Conservation (phyloP, 2,888 invertebrate species). For the Athrips mouffetella region DNA sequence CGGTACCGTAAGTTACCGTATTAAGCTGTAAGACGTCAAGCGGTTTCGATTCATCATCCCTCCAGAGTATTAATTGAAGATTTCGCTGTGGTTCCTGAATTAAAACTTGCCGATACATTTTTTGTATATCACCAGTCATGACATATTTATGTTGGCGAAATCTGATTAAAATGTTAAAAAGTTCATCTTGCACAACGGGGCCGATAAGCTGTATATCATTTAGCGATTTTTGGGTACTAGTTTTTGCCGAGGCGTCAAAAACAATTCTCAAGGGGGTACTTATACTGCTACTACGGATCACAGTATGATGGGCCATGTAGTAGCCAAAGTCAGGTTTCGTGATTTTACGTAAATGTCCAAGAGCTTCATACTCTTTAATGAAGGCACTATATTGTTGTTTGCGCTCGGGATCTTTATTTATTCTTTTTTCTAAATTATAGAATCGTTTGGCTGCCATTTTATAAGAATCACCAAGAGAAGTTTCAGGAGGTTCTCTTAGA, state of each 20-base stretch:
- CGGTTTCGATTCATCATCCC: slow-evolving; percentile 17
- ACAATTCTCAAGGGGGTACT: slow-evolving; percentile 25
- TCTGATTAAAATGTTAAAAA: slow-evolving; percentile 23
- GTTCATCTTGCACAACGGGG: slow-evolving; percentile 23
- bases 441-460: slow-evolving; percentile 6
- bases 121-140: slow-evolving; percentile 19
- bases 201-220: slow-evolving; percentile 18
- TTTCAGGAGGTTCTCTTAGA: background rate
- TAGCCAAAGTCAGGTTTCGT: slow-evolving; percentile 13
- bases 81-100: slow-evolving; percentile 20
- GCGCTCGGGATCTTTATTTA: slow-evolving; percentile 12
- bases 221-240: slow-evolving; percentile 16
- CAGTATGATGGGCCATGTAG: slow-evolving; percentile 27
- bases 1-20: no score
- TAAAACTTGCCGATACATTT: slow-evolving; percentile 13
- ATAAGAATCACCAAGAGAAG: background rate
- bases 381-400: slow-evolving; percentile 17
- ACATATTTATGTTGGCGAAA: slow-evolving; percentile 24
- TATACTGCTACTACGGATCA: slow-evolving; percentile 19
- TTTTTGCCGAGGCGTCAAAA: slow-evolving; percentile 22
- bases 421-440: slow-evolving; percentile 14
- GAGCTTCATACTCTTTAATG: slow-evolving; percentile 20
- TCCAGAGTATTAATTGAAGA: slow-evolving; percentile 25
- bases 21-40: slow-evolving; percentile 19
- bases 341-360: slow-evolving; percentile 21